phyloP scores from a whole-genome alignment of 2,113 vertebrate genomes.

The Indicator indicator region DNA sequence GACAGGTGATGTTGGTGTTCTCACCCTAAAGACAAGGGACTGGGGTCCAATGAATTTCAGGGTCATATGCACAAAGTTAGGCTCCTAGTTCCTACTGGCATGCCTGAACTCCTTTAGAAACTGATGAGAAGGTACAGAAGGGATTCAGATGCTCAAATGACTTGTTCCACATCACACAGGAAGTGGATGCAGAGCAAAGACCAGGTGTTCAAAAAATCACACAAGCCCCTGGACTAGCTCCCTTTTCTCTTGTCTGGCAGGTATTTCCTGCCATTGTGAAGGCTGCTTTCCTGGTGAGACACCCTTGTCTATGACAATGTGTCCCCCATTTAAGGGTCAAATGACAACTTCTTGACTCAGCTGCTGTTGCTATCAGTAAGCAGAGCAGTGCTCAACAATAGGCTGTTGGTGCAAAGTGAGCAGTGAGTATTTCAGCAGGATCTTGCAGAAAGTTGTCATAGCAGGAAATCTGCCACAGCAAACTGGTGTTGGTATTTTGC shows the following conservation, averaged over 20 bases:
- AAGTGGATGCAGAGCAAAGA: not conserved
- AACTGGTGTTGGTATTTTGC: not conserved
- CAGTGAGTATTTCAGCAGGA: not conserved
- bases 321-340: not conserved
- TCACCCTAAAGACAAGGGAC: not conserved
- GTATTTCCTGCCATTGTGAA: conserved; percentile 40
- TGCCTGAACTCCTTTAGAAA: not conserved
- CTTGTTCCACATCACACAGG: not conserved
- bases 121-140: not conserved
- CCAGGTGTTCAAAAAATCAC: conserved; percentile 14
- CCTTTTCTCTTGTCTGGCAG: not conserved
- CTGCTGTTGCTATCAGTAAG: not conserved
- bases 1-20: not conserved
- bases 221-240: not conserved
- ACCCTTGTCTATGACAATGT: not conserved
- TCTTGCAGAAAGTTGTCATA: not conserved
- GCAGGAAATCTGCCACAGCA: not conserved
- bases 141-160: not conserved
- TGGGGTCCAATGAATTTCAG: not conserved
- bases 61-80: not conserved
- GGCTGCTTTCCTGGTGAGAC: conserved; percentile 7
- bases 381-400: not conserved
- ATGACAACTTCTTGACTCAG: not conserved
- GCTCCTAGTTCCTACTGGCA: not conserved
- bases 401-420: not conserved